These are phyloP conservation scores for Lepus oiostolus DNA, from an alignment of 2,797 vertebrate species.

Conservation along the genomic window DNA sequence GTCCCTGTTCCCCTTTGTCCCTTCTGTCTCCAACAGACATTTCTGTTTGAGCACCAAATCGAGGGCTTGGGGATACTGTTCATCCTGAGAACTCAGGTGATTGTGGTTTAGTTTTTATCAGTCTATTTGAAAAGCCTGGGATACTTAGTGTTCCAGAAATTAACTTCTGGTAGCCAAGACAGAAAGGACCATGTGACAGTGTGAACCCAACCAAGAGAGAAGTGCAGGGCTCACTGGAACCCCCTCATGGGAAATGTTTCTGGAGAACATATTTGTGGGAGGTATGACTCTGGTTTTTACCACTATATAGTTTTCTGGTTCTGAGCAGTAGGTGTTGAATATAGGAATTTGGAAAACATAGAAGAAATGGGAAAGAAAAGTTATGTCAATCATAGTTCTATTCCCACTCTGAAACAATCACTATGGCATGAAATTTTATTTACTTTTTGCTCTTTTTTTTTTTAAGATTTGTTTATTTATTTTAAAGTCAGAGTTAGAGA, in stretches of 20 bases:
- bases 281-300: not conserved
- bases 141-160: constrained; percentile 61
- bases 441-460: not conserved
- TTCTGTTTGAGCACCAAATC: constrained; percentile 59
- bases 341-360: constrained; percentile 33
- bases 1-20: constrained; percentile 40
- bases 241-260: not conserved
- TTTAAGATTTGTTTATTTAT: no score
- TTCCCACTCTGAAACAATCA: not conserved
- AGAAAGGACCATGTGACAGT: constrained; percentile 29
- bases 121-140: constrained; percentile 53
- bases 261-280: not conserved
- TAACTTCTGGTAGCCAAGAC: constrained; percentile 51
- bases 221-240: not conserved
- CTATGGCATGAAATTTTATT: not conserved
- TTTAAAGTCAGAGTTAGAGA: no score
- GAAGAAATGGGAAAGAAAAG: constrained; percentile 36
- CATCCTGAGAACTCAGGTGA: constrained; percentile 63
- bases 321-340: constrained; percentile 2
- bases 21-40: constrained; percentile 73
- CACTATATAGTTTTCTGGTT: constrained; percentile 8
- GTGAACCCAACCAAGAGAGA: not conserved
- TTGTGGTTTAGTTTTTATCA: constrained; percentile 82
- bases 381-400: not conserved
- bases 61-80: constrained; percentile 60